These are phyloP conservation scores for Pelecanus crispus DNA, from an alignment of 2,113 vertebrate species.

Conservation along the genomic window DNA sequence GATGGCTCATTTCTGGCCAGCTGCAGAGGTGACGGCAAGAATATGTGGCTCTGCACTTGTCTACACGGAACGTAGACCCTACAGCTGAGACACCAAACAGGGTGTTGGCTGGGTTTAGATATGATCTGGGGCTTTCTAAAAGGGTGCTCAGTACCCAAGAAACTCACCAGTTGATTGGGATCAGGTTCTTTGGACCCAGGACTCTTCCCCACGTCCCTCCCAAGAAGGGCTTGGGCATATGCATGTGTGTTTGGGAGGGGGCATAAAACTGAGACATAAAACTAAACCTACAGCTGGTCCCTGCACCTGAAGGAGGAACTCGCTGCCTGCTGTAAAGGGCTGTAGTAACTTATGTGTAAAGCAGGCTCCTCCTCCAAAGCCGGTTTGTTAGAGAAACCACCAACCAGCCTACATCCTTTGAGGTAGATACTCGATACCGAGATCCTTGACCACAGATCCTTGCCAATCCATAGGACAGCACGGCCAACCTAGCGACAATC, in stretches of 20 bases:
- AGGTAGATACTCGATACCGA: fast-evolving
- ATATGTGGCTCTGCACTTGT: not conserved
- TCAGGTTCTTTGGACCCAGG: not conserved
- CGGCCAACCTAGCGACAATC: fast-evolving
- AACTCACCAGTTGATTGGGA: not conserved
- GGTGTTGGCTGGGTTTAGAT: not conserved
- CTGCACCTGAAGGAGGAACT: not conserved
- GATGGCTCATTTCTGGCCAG: not conserved
- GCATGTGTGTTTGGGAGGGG: fast-evolving
- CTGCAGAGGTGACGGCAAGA: not conserved
- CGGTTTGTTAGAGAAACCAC: not conserved
- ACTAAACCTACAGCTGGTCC: not conserved
- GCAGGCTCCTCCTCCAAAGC: not conserved
- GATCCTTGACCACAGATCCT: fast-evolving
- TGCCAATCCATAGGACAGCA: not conserved
- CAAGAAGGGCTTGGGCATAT: not conserved
- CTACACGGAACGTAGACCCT: not conserved
- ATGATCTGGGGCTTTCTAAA: not conserved
- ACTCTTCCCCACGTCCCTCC: not conserved
- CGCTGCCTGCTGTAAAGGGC: not conserved
- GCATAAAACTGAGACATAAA: not conserved
- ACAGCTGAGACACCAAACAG: not conserved
- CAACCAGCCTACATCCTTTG: not conserved
- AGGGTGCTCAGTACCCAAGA: not conserved
- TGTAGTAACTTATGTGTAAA: not conserved